Base-by-base conservation (phyloP, 2,113 vertebrate species). In the Tetrax tetrax region DNA sequence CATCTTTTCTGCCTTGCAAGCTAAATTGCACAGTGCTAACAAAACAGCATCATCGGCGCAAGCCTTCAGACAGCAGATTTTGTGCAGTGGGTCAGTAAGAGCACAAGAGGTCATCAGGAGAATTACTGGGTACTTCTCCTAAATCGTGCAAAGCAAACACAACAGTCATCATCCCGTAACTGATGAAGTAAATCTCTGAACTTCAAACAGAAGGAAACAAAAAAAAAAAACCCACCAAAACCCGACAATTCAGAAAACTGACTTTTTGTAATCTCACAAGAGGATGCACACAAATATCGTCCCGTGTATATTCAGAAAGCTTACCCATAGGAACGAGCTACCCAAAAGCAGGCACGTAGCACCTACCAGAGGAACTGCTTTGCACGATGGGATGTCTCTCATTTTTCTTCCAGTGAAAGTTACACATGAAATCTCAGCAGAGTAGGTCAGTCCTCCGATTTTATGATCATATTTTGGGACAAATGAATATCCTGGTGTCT, bases 371-470 rank as follows among this genome's bases (percentile, higher is more conserved):
- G 48, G 38, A 82, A 61, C 16, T n/a, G 11, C 22, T 89, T 56
- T 66, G 29, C 47, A 10, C 1, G 0, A 8, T 5, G 13, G 23
- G 12, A 43, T 43, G 7, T 38, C 33, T 31, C 24, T 51, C 12
- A 12, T 5, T 38, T 74, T 81, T 57, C 59, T 80, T 87, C 18
- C 9, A 8, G 21, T 81, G 15, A 38, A 88, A 77, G 21, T 29
- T 65, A 14, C 1, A 5, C 3, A 3, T 8, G 24, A 60, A 60
- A 7, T 43, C 31, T 68, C 38, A 51, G 22, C 28, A 57, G 11
- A 60, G 25, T 9, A 1, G 3, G 21, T 74, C 16, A 70, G 6
- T 43, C 10, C 15, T 77, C 8, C 0, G 0, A 37, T 77, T 74
- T 94, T n/a, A 45, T 51, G 45, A 48, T 12, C 8, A 2, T 35